Percentiles rank a stretch among this genome's conserved stretches.
Evolutionary conservation across 2,888 invertebrate species (phyloP).

Genomic region (Piscicola geometra): DNA sequence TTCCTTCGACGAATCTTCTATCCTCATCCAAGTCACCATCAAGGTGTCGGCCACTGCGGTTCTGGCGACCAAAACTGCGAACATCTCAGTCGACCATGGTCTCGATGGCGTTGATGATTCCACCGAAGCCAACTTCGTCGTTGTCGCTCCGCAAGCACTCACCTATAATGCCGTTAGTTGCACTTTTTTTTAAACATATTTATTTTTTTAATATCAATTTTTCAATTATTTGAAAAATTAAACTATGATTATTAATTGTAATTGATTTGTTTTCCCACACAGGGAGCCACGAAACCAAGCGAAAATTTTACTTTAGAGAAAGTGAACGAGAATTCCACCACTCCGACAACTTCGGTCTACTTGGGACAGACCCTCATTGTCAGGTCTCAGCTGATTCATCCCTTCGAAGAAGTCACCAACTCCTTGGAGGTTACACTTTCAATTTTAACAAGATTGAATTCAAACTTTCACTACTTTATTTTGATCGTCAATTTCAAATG

Average conservation of each 20-base stretch:
- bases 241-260: too few species aligned
- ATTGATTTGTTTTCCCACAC: too few species aligned
- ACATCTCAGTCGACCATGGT: slow-evolving; percentile 28
- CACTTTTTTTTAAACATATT: too few species aligned
- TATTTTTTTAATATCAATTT: neutral
- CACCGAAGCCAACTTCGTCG: slow-evolving; percentile 17
- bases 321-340: slow-evolving; percentile 39
- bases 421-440: too few species aligned
- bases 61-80: slow-evolving; percentile 6
- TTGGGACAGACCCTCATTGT: slow-evolving; percentile 32
- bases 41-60: slow-evolving; percentile 18
- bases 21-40: slow-evolving; percentile 32
- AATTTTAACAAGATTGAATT: too few species aligned
- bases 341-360: slow-evolving; percentile 17
- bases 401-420: too few species aligned
- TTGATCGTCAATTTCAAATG: too few species aligned
- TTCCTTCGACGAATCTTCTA: slow-evolving; percentile 33
- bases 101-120: slow-evolving; percentile 23
- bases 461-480: too few species aligned
- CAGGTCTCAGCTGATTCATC: slow-evolving; percentile 23
- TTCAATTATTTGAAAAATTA: too few species aligned
- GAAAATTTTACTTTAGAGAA: slow-evolving; percentile 40
- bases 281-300: slow-evolving; percentile 25
- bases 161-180: slow-evolving; percentile 23
- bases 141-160: slow-evolving; percentile 6